Base-by-base conservation (phyloP, 2,797 vertebrate species). In the Serranus cabrilla region DNA sequence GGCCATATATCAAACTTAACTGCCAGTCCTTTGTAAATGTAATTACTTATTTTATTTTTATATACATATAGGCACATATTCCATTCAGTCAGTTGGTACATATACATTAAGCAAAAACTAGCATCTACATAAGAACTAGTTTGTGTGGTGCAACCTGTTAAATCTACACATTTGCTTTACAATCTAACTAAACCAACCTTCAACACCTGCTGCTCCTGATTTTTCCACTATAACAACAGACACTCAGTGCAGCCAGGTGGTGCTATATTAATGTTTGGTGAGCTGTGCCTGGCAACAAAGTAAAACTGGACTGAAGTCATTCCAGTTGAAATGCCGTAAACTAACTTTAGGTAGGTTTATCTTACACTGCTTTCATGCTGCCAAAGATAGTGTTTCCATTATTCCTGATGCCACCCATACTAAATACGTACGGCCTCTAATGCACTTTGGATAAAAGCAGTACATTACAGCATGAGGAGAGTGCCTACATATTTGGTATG, bases 301-400 rank as follows among this genome's bases (percentile, higher is more conserved):
- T 74, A 60, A 86, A 83, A 87, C 34, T 66, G 71, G 68, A 71
- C 58, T 27, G 18, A 45, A 11, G 37, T 18, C 16, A 11, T 7
- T 57, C 67, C 49, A 21, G 20, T 54, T 39, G 39, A 75, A 80
- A 55, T 54, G 42, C 71, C 46, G 20, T 42, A 66, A 59, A 79
- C 80, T 84, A 85, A 86, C 71, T 87, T 79, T 85, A 83, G 80
- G 16, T 25, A 67, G 66, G 23, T 83, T 76, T 74, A 85, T 86
- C 61, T 72, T 76, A 47, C 63, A 51, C 34, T 25, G 21, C 47
- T 68, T 63, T 71, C 63, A 82, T 20, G 47, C 64, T 34, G n/a
- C 70, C 71, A 55, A 17, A 73, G 43, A 64, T 75, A 79, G 12
- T 20, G 60, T 74, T 84, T 76, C 83, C 76, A 84, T 87, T 86